Conservation (phyloP, 2,113 vertebrate species). For the Struthidea cinerea region DNA sequence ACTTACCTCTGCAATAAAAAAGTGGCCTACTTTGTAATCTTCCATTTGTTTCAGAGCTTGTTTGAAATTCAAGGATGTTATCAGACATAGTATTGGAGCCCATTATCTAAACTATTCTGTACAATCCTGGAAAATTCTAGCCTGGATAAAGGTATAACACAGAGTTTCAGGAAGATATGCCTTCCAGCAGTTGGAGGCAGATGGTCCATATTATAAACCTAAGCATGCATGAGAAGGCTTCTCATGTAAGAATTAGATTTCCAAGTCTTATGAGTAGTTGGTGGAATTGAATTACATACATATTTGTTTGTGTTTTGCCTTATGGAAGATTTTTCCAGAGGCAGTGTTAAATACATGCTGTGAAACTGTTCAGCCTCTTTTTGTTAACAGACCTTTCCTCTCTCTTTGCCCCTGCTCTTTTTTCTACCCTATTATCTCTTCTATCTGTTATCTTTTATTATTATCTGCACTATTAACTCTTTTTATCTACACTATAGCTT, state of each 20-base stretch:
- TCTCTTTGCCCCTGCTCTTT: neutral
- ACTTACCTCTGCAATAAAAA: neutral
- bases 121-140: neutral
- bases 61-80: neutral
- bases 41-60: neutral
- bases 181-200: neutral
- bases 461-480: neutral
- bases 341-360: neutral
- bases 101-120: neutral
- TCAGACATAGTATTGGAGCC: neutral
- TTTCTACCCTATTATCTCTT: neutral
- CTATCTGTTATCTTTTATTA: neutral
- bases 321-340: neutral
- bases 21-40: neutral
- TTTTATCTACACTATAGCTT: neutral
- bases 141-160: neutral
- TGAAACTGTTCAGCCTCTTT: neutral
- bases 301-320: neutral
- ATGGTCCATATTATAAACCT: neutral
- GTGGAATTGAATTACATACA: neutral
- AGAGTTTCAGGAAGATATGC: neutral
- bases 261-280: neutral
- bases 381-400: neutral
- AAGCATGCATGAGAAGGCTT: neutral
- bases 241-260: neutral